These are phyloP conservation scores for Andinoacara biseriatus DNA, from an alignment of 2,113 vertebrate species.

Conservation along the genomic window DNA sequence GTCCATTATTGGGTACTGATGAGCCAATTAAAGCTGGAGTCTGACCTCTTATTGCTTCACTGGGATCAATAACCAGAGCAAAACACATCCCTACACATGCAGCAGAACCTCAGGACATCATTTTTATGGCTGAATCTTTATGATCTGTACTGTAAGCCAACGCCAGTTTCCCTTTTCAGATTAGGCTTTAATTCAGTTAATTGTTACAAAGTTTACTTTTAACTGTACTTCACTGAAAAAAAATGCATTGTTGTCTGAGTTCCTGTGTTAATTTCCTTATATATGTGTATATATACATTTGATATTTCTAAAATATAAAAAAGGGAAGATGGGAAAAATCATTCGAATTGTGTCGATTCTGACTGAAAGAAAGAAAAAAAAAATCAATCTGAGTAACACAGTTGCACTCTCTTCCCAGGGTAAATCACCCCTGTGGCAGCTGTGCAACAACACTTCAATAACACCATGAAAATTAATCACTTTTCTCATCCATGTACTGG, in stretches of 20 bases:
- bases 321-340: background rate
- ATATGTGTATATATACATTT: too few species aligned
- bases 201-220: too few species aligned
- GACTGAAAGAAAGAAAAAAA: background rate
- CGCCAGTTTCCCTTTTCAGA: background rate
- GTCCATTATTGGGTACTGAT: slow-evolving; percentile 19
- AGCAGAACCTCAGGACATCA: background rate
- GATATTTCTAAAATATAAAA: background rate
- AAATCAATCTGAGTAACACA: background rate
- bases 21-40: slow-evolving; percentile 26
- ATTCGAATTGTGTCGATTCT: background rate
- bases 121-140: background rate
- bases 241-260: too few species aligned
- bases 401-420: background rate
- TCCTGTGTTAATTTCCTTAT: too few species aligned
- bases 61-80: slow-evolving; percentile 15
- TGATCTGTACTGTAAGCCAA: background rate
- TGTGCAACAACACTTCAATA: background rate
- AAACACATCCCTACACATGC: background rate
- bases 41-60: background rate
- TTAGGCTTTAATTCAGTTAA: background rate
- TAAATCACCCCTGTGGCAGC: background rate
- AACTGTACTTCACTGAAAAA: too few species aligned
- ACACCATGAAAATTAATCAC: background rate
- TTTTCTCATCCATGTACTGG: background rate